phyloP scores from a whole-genome alignment of 2,113 vertebrate species.

The Edolisoma coerulescens region DNA sequence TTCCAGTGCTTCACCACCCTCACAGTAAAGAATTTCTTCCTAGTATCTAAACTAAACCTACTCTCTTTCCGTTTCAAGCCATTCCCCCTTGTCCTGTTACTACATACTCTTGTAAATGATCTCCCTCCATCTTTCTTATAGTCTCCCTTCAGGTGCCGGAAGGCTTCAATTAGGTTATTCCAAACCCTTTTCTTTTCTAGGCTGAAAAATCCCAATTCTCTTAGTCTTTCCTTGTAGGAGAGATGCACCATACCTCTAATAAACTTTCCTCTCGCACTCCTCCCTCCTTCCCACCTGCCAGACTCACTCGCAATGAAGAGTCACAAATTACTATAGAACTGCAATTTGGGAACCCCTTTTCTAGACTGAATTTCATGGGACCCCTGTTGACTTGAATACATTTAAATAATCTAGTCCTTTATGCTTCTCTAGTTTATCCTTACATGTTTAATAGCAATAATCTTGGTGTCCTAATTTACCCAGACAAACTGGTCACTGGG shows the following conservation, averaged over 20 bases:
- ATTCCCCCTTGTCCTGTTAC: not conserved
- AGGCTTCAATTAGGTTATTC: not conserved
- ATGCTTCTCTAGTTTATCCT: not conserved
- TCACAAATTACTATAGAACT: not conserved
- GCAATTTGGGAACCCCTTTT: not conserved
- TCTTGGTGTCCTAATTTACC: not conserved
- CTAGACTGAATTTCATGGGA: not conserved
- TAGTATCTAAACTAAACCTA: not conserved
- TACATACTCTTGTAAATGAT: not conserved
- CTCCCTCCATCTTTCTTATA: not conserved
- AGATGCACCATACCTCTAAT: not conserved
- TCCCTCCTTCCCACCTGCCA: fast-evolving
- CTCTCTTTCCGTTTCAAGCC: not conserved
- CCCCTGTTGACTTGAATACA: not conserved
- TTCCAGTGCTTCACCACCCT: not conserved
- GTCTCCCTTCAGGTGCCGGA: not conserved
- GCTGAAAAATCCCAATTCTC: not conserved
- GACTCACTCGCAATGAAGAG: not conserved
- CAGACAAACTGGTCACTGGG: not conserved
- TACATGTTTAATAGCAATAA: not conserved
- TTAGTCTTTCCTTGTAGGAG: not conserved
- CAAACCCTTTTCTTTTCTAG: not conserved
- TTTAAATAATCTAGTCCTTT: not conserved
- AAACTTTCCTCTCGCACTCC: fast-evolving
- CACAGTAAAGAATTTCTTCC: not conserved